Percentiles rank a stretch among this genome's conserved stretches.
Evolutionary conservation across 2,888 invertebrate genomes (phyloP).

Genomic region (Galerucella calmariensis): DNA sequence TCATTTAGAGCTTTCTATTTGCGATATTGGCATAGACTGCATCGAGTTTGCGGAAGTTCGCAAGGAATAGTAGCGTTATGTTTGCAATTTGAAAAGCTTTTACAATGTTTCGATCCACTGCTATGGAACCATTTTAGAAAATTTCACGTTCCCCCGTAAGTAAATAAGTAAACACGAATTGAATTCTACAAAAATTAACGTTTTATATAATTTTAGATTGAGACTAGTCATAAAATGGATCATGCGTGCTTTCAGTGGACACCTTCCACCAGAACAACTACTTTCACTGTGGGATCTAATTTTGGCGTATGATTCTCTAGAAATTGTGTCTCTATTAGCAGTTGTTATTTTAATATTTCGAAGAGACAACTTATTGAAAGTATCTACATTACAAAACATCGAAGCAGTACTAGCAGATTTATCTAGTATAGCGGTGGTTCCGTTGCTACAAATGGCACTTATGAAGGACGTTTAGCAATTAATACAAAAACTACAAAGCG

Average conservation of each 20-base stretch:
- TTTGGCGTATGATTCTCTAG: constrained; percentile 91
- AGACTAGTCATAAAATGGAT: constrained; percentile 96
- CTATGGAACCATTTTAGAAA: constrained; percentile 92
- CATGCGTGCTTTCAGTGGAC: constrained; percentile 95
- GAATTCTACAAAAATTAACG: neutral
- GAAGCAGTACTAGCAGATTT: constrained; percentile 90
- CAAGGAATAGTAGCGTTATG: constrained; percentile 94
- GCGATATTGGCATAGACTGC: constrained; percentile 91
- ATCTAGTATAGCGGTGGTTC: constrained; percentile 87
- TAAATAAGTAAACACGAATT: constrained; percentile 49
- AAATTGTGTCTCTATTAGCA: constrained; percentile 88
- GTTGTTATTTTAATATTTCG: constrained; percentile 87
- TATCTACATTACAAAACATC: constrained; percentile 79
- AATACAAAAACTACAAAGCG: neutral
- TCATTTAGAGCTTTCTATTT: constrained; percentile 92
- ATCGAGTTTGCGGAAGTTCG: constrained; percentile 91
- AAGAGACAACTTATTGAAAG: constrained; percentile 84
- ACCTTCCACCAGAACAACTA: constrained; percentile 91
- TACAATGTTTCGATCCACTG: constrained; percentile 90
- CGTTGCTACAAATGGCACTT: constrained; percentile 83
- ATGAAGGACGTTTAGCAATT: constrained; percentile 68
- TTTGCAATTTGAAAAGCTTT: constrained; percentile 86
- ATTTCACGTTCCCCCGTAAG: constrained; percentile 92
- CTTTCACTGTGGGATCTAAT: constrained; percentile 93
- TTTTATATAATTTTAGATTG: constrained; percentile 69